Evolutionary conservation across 2,888 invertebrate species (phyloP), one percentile per base, ranked within the genome.

Genomic region (Drosophila leonis): DNA sequence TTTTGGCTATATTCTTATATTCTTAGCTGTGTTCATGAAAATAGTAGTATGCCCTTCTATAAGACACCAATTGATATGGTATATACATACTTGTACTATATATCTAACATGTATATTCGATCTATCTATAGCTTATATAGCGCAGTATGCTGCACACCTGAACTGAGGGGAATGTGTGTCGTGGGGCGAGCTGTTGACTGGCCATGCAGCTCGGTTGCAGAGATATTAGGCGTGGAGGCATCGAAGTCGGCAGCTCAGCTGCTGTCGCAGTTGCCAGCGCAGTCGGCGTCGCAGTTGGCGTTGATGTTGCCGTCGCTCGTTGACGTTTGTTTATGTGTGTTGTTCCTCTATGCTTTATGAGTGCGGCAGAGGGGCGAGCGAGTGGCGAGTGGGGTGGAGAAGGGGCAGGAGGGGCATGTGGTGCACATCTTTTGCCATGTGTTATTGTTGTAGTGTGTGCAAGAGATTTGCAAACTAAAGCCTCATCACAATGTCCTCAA

Each of bases 381-480:
- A 24, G 24, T 24, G 24, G 24, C 0, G 27, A 10, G 48, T 6
- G 13, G 13, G 41, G 44, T 9, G 18, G 6, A 31, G 3, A 2
- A 18, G 15, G 48, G 20, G n/a, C n/a, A 5, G 44, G 13, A 4
- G n/a, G 15, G 18, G 27, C 24, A 49, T 18, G 15, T 6, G 33
- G 10, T n/a, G 51, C 66, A 77, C 73, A 67, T 78, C 69, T 67
- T 65, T 63, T 62, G 63, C 63, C 52, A 59, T 78, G 73, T 79
- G 61, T 61, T 29, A 3, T 44, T 65, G 41, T 54, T 59, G 68
- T 35, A 69, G 59, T 78, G 81, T 88, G 81, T 80, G 80, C 78
- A 89, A 80, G 81, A 91, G 90, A 90, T 91, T 90, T 91, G 90
- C 83, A 82, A 90, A 90, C 91, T 90, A 90, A 90, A 90, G 91